Evolutionary conservation across 1,140 invertebrate species (phyloP).

Genomic region (Chrysopa pallens): DNA sequence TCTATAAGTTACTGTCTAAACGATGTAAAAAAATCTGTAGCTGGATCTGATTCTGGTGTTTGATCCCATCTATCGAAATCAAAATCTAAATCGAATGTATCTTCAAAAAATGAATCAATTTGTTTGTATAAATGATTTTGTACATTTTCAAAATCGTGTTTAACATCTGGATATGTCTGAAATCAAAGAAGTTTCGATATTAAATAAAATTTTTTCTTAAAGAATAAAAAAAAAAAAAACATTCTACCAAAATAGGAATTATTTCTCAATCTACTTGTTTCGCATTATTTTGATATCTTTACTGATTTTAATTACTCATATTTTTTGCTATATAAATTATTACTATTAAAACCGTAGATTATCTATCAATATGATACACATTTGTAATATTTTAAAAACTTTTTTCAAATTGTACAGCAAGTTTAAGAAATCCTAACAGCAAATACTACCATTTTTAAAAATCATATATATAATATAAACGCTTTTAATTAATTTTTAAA

Average conservation of each 20-base stretch:
- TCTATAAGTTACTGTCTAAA: neutral
- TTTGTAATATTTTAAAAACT: too few relatives aligned
- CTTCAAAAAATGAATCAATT: constrained; percentile 70
- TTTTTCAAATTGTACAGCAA: too few relatives aligned
- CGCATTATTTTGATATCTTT: too few relatives aligned
- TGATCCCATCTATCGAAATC: neutral
- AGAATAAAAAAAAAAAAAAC: neutral
- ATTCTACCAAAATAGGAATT: neutral
- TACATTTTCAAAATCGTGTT: constrained; percentile 42
- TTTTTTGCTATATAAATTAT: too few relatives aligned
- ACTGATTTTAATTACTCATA: too few relatives aligned
- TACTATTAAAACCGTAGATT: too few relatives aligned
- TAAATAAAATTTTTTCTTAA: neutral
- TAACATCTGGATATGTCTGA: constrained; percentile 72
- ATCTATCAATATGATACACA: too few relatives aligned
- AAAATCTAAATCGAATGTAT: constrained; percentile 49
- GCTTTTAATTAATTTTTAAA: too few relatives aligned
- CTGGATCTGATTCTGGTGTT: neutral
- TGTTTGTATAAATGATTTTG: constrained; percentile 61
- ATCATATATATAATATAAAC: too few relatives aligned
- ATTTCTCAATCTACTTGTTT: too few relatives aligned
- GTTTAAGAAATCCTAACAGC: too few relatives aligned
- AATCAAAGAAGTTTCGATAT: constrained; percentile 9
- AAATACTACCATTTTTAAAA: too few relatives aligned
- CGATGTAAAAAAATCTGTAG: neutral